Conservation (phyloP, 2,888 invertebrate species). For the Diaprepes abbreviatus region DNA sequence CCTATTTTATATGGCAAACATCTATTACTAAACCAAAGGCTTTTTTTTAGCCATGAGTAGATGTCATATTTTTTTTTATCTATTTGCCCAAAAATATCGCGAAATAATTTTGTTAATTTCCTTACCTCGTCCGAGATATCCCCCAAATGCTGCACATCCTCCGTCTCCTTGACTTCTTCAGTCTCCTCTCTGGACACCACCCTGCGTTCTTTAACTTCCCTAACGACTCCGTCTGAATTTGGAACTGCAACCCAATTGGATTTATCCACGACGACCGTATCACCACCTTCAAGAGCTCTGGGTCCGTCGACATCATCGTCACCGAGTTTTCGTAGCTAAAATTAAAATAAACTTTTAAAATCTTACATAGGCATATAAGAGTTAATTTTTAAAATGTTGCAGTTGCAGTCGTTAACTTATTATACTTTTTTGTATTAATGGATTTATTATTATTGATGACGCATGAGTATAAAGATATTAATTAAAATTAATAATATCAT, state of each 20-base stretch:
- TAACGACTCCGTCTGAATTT: conserved; percentile 82
- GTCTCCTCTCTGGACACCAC: conserved; percentile 87
- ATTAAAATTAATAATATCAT: no score
- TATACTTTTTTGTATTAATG: no score
- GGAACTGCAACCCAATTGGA: conserved; percentile 72
- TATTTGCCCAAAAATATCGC: no score
- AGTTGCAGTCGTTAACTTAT: no score
- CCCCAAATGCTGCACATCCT: conserved; percentile 86
- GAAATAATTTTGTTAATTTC: background rate
- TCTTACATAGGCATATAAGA: no score
- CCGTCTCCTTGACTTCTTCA: conserved; percentile 85
- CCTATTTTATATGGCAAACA: no score
- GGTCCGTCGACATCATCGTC: conserved; percentile 60
- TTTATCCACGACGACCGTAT: conserved; percentile 58
- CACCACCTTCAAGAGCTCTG: conserved; percentile 56
- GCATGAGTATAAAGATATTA: no score
- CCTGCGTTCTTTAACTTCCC: conserved; percentile 84
- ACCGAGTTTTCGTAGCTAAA: conserved; percentile 64
- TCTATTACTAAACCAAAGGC: no score
- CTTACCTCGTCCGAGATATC: conserved; percentile 90
- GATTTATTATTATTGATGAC: no score
- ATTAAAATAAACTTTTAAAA: conserved; percentile 33
- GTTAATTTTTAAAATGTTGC: no score
- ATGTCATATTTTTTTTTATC: no score
- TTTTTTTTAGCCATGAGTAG: no score